Base-by-base conservation (phyloP, 2,888 invertebrate genomes). In the Chrysodeixis includens region DNA sequence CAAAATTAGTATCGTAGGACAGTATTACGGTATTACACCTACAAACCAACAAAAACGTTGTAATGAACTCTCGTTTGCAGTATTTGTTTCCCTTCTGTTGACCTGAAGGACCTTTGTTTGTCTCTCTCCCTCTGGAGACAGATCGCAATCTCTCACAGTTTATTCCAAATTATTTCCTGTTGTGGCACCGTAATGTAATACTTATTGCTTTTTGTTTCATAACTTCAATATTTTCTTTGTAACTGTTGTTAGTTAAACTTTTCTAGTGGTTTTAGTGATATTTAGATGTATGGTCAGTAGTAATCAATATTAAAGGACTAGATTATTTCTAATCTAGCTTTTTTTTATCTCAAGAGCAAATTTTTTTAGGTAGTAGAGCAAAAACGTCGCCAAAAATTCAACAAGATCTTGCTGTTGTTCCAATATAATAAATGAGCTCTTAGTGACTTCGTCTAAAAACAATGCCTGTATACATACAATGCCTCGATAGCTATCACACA, bases 71-170 rank as follows among this genome's bases (percentile, higher is more conserved):
- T 56, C 51, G 49, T 60, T 53, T 74, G 49, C 54, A 44, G 6
- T 44, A 12, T 69, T n/a, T 8, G 30, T 8, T 30, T 6, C 18
- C 16, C 30, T 4, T 55, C 22, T 70, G 49, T 71, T 66, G 56
- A 60, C 62, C 46, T 14, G 20, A 59, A 1, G 20, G 30, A 44
- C 51, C 76, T 76, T 59, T 62, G 53, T 73, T 73, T 62, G 56
- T 49, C 44, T 51, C 54, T 18, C 44, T 18, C 18, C 51, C 61
- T 58, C 58, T 46, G 7, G n/a, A n/a, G n/a, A 40, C 40, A n/a
- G 40, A 1, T 40, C n/a, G n/a, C 35, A n/a, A 5, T 40, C 40
- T 40, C 40, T n/a, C 40, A n/a, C 40, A 40, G 40, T n/a, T 35
- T 35, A 40, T 40, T 40, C 4, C 3, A 40, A 14, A 40, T 35